Percentiles rank a stretch among this genome's conserved stretches.
phyloP scores from a whole-genome alignment of 2,113 vertebrate genomes.

The Cynoglossus semilaevis region DNA sequence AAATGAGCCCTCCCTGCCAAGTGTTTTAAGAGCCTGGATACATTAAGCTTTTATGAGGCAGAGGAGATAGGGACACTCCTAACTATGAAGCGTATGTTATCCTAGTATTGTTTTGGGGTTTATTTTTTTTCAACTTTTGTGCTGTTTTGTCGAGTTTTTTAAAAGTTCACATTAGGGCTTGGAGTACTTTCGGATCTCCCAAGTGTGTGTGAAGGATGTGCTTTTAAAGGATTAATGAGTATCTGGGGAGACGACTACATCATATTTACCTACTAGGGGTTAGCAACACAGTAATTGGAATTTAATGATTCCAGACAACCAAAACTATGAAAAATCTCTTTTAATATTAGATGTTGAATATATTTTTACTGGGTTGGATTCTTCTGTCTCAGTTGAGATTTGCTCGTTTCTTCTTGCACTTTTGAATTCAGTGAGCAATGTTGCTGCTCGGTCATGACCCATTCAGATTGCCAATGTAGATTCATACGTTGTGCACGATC shows the following conservation, averaged over 20 bases:
- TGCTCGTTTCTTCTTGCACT: conserved; percentile 5
- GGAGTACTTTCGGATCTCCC: conserved; percentile 21
- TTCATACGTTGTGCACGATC: too few species aligned
- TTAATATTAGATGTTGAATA: neutral
- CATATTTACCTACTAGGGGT: conserved; percentile 6
- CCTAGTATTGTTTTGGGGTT: conserved; percentile 46
- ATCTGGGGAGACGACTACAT: conserved; percentile 24
- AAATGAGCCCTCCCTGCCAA: conserved; percentile 53
- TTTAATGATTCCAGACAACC: conserved; percentile 26
- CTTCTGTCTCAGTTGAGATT: too few species aligned
- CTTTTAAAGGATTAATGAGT: conserved; percentile 36
- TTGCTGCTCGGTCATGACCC: conserved; percentile 20
- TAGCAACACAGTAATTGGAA: conserved; percentile 2
- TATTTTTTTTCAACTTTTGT: conserved; percentile 32
- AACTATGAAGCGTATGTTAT: conserved; percentile 48
- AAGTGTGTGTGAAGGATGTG: conserved; percentile 13
- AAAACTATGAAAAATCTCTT: conserved; percentile 7
- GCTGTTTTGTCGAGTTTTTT: conserved; percentile 42
- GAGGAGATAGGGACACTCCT: conserved; percentile 46
- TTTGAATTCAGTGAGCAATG: conserved; percentile 6
- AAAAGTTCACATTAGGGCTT: conserved; percentile 28
- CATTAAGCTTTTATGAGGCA: conserved; percentile 67
- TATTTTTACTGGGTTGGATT: too few species aligned
- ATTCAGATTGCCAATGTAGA: too few species aligned
- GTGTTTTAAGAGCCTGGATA: conserved; percentile 59